These are phyloP conservation scores for Champsocephalus esox DNA, from an alignment of 2,797 vertebrate species.

Conservation along the genomic window DNA sequence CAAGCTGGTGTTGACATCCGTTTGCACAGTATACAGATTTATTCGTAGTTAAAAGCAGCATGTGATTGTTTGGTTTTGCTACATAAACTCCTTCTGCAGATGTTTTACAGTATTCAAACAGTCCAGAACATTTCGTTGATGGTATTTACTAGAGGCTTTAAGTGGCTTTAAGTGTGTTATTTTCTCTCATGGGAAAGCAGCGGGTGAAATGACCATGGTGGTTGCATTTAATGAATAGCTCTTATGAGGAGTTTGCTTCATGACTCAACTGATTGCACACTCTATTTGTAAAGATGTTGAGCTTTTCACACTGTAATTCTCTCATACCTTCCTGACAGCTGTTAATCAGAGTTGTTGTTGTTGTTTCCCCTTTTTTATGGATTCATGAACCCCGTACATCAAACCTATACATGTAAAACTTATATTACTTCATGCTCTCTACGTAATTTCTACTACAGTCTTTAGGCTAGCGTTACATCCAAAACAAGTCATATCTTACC, in stretches of 20 bases:
- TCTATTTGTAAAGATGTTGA: constrained; percentile 8
- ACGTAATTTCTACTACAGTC: constrained; percentile 36
- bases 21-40: not conserved
- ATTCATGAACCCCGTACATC: constrained; percentile 56
- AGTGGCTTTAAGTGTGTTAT: constrained; percentile 30
- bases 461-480: constrained; percentile 30
- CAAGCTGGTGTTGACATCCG: not conserved
- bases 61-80: constrained; percentile 31
- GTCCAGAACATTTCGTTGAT: constrained; percentile 32
- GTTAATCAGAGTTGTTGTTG: constrained; percentile 58
- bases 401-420: constrained; percentile 3
- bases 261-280: not conserved
- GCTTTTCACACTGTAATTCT: constrained; percentile 19
- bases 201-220: not conserved
- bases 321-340: constrained; percentile 39
- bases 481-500: constrained; percentile 48
- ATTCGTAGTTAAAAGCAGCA: constrained; percentile 4
- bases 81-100: constrained; percentile 44
- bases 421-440: constrained; percentile 6
- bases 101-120: constrained; percentile 49
- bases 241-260: constrained; percentile 11
- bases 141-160: constrained; percentile 58
- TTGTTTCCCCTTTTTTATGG: constrained; percentile 48
- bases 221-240: constrained; percentile 32
- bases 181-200: constrained; percentile 35